A percentile compares a stretch with the other conserved stretches of the same genome.
These are phyloP conservation scores for Zaprionus ghesquierei DNA, from an alignment of 1,140 invertebrate genomes.

Conservation along the genomic window DNA sequence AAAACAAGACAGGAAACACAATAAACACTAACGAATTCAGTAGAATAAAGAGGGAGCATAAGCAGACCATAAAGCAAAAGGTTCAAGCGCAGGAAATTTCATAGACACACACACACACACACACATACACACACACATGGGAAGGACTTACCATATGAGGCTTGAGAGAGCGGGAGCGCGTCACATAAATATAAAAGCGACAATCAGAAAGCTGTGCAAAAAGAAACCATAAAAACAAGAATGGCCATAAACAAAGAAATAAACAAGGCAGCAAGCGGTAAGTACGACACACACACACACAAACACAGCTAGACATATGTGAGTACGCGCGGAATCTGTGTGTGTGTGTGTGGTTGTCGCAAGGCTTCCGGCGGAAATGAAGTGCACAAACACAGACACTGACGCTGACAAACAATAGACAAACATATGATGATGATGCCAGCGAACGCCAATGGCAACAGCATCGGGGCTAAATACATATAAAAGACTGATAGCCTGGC, in stretches of 20 bases:
- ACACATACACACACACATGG: neutral
- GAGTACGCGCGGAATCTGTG: slow-evolving; percentile 41
- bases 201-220: slow-evolving; percentile 59
- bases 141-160: slow-evolving; percentile 62
- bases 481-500: slow-evolving; percentile 68
- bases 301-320: neutral
- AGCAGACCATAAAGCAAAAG: slow-evolving; percentile 36
- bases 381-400: slow-evolving; percentile 31
- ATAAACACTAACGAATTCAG: slow-evolving; percentile 40
- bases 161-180: slow-evolving; percentile 38
- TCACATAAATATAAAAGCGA: slow-evolving; percentile 69
- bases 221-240: slow-evolving; percentile 50
- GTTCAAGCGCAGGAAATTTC: slow-evolving; percentile 14
- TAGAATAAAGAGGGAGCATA: slow-evolving; percentile 29
- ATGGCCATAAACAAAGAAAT: slow-evolving; percentile 76
- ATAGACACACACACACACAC: slow-evolving; percentile 15
- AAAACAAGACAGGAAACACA: neutral
- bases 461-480: slow-evolving; percentile 43
- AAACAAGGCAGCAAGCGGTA: slow-evolving; percentile 70
- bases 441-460: slow-evolving; percentile 41
- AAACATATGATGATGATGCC: slow-evolving; percentile 48
- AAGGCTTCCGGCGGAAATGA: slow-evolving; percentile 72
- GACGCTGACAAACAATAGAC: slow-evolving; percentile 45
- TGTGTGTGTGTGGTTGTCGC: slow-evolving; percentile 52
- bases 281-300: slow-evolving; percentile 40